A percentile compares a stretch with the other conserved stretches of the same genome.
phyloP scores from a whole-genome alignment of 92 coral and sea anemone genomes.

The Phymanthus crucifer region DNA sequence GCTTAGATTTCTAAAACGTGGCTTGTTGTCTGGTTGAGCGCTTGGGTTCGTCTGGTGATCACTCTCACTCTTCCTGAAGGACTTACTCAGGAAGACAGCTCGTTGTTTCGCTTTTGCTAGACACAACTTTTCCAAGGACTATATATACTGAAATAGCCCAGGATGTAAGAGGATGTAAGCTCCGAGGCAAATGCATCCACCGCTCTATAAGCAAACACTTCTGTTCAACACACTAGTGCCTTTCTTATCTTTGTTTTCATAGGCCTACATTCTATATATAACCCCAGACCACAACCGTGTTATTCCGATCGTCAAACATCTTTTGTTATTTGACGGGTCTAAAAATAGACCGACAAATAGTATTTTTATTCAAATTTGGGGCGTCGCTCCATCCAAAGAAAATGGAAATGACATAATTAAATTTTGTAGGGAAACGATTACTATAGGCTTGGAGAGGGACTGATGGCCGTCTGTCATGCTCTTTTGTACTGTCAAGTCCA shows the following conservation, averaged over 20 bases:
- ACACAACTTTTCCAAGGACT: neutral
- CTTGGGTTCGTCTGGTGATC: slow-evolving; percentile 8
- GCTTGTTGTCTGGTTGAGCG: slow-evolving; percentile 6
- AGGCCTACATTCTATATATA: slow-evolving; percentile 43
- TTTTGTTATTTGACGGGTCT: slow-evolving; percentile 31
- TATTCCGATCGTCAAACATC: slow-evolving; percentile 38
- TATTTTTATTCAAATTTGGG: slow-evolving; percentile 34
- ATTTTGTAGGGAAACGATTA: slow-evolving; percentile 13
- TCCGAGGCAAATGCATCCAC: neutral
- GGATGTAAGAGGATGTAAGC: neutral
- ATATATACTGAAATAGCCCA: neutral
- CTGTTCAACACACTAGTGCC: neutral
- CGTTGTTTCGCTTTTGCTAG: neutral
- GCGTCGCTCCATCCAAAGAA: slow-evolving; percentile 20
- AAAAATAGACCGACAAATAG: slow-evolving; percentile 33
- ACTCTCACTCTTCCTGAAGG: neutral
- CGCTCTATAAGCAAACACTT: neutral
- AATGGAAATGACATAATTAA: slow-evolving; percentile 22
- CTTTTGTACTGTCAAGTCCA: neutral
- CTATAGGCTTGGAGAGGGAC: neutral
- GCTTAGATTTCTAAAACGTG: slow-evolving; percentile 7
- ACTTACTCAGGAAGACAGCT: slow-evolving; percentile 7
- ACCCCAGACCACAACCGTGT: slow-evolving; percentile 21
- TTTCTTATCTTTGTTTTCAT: slow-evolving; percentile 30
- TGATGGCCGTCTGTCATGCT: neutral